Base-by-base conservation (phyloP, 1,140 invertebrate species). In the Scaptomyza montana region DNA sequence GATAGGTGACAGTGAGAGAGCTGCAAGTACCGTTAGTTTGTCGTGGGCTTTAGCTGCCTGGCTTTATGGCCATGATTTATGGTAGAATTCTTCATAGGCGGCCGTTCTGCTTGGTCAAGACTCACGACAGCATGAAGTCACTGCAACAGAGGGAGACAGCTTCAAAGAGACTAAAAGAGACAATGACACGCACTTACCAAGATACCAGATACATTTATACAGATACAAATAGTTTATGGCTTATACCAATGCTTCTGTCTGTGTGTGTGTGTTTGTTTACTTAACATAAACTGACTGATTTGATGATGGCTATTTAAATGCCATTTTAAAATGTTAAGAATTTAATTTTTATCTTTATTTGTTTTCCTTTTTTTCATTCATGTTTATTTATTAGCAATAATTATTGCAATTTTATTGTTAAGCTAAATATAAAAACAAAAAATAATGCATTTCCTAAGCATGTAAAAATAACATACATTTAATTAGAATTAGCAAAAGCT, bases 11-110 rank as follows among this genome's bases (percentile, higher is more conserved):
- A 30, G 3, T 30, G 3, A 30, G 28, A 30, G 28, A 30, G 50
- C 12, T 45, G 36, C 41, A 46, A 25, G 43, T 50, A 55, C 56
- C 62, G 47, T 56, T 66, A 45, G 51, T 30, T 36, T 69, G 65
- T 61, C 65, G 54, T 62, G 60, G 60, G 47, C 41, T 68, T 21
- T 16, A 28, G n/a, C n/a, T n/a, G n/a, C 55, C 67, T 49, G 61
- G 61, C 70, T 87, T 87, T 81, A 87, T 84, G 78, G 65, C 85
- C 77, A 79, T 87, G 82, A 87, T 89, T 87, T 87, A 87, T 87
- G 76, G 76, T 73, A 79, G 75, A 78, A 90, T 89, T 89, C 85
- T 90, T 86, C 85, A 76, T 90, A 89, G 86, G 85, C 80, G 85
- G 85, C 85, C 85, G 85, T 89, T 89, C 80, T 89, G 85, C 78